Evolutionary conservation across 2,888 invertebrate species (phyloP).

Genomic region (Idaea biselata): DNA sequence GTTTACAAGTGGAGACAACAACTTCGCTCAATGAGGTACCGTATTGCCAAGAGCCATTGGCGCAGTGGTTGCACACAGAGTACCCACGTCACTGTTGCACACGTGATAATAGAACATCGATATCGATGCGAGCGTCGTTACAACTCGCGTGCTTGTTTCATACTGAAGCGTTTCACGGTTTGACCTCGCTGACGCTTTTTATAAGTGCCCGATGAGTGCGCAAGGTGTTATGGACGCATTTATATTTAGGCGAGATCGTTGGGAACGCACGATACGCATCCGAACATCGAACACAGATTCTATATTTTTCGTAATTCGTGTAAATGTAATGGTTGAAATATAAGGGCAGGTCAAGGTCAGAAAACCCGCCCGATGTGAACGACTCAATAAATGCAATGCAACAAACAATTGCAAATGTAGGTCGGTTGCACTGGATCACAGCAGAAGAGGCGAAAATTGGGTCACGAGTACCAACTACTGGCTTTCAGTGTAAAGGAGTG

Average conservation of each 20-base stretch:
- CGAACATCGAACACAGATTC: constrained; percentile 27
- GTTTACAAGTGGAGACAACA: constrained; percentile 63
- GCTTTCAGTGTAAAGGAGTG: background rate
- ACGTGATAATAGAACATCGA: constrained; percentile 70
- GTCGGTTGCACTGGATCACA: constrained; percentile 53
- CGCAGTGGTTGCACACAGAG: constrained; percentile 62
- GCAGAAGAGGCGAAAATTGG: constrained; percentile 50
- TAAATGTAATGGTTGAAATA: constrained; percentile 13
- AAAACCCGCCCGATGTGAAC: constrained; percentile 22
- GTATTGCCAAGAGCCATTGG: constrained; percentile 75
- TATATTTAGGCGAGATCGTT: constrained; percentile 67
- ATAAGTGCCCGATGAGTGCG: constrained; percentile 75
- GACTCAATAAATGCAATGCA: constrained; percentile 40
- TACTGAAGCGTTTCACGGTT: constrained; percentile 60
- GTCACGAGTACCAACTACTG: constrained; percentile 41
- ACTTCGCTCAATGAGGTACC: constrained; percentile 56
- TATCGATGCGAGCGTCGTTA: constrained; percentile 65
- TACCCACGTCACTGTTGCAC: constrained; percentile 66
- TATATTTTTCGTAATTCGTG: constrained; percentile 19
- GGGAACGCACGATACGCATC: constrained; percentile 48
- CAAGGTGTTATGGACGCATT: constrained; percentile 65
- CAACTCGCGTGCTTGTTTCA: constrained; percentile 57
- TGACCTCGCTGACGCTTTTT: constrained; percentile 77
- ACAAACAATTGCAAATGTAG: constrained; percentile 53
- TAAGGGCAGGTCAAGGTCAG: constrained; percentile 33